Conservation (phyloP, 2,113 vertebrate species). For the Casuarius casuarius region DNA sequence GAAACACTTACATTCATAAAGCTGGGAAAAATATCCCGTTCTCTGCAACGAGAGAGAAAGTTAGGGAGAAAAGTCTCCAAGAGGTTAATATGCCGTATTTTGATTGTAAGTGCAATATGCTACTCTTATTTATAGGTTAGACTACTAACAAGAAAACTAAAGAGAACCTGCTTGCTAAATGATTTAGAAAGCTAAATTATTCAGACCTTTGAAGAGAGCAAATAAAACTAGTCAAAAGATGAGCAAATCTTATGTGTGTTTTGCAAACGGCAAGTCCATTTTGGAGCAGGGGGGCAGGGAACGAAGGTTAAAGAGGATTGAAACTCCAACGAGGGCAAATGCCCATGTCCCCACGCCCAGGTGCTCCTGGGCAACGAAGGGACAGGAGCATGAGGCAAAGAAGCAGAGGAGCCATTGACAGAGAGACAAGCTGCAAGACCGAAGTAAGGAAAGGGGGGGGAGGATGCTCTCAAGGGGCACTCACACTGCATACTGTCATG, state of each 20-base stretch:
- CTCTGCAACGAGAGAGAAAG: fast-evolving
- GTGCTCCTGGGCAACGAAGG: background rate
- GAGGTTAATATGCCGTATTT: background rate
- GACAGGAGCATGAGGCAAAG: background rate
- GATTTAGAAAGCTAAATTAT: background rate
- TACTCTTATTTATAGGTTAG: background rate
- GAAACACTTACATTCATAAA: background rate
- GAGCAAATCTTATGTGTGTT: background rate
- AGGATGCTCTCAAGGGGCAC: background rate
- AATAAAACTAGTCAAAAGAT: background rate
- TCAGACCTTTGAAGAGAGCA: background rate
- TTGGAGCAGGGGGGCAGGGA: background rate
- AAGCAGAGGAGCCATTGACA: background rate
- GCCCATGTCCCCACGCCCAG: background rate
- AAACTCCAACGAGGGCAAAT: background rate
- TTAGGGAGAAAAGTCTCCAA: background rate
- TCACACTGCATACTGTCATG: background rate
- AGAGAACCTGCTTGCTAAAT: background rate
- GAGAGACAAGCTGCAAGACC: background rate
- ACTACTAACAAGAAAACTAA: background rate
- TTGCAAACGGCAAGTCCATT: background rate
- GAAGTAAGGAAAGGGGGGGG: background rate
- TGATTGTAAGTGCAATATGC: background rate
- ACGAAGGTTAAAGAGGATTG: background rate
- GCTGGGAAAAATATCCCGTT: background rate